Percentiles rank a stretch among this genome's conserved stretches.
These are phyloP conservation scores for Crocallis elinguaria DNA, from an alignment of 2,888 invertebrate species.

Conservation along the genomic window DNA sequence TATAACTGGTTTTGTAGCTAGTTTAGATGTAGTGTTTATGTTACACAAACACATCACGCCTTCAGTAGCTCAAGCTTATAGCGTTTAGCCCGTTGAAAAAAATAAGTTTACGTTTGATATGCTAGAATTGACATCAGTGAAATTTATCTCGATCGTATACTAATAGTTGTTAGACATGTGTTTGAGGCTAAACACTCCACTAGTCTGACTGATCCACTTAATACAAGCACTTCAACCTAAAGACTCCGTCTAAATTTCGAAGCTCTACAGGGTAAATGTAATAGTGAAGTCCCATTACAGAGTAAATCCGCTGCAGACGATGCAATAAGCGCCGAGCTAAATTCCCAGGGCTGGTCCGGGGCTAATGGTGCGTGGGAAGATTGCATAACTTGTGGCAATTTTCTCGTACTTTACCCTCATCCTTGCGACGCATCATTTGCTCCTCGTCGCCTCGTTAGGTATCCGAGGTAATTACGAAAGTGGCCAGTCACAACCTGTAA, in stretches of 20 bases:
- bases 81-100: no score
- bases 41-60: no score
- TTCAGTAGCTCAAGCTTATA: no score
- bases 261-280: constrained; percentile 21
- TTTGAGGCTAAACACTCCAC: background rate
- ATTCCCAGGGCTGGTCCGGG: constrained; percentile 57
- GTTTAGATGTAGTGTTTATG: no score
- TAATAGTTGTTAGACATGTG: no score
- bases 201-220: background rate
- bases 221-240: background rate
- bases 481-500: constrained; percentile 57
- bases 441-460: constrained; percentile 57
- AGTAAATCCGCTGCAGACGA: constrained; percentile 59
- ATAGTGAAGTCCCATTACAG: constrained; percentile 29
- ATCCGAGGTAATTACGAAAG: constrained; percentile 59
- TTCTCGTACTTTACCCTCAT: constrained; percentile 65
- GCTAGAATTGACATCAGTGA: no score
- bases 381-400: constrained; percentile 80
- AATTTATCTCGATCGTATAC: no score
- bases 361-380: constrained; percentile 75
- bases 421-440: constrained; percentile 70
- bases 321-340: constrained; percentile 67
- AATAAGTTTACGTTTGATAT: no score
- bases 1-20: no score
- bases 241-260: constrained; percentile 1